Evolutionary conservation across 2,888 invertebrate species (phyloP), one percentile per base, ranked within the genome.

Genomic region (Hofmannophila pseudospretella): DNA sequence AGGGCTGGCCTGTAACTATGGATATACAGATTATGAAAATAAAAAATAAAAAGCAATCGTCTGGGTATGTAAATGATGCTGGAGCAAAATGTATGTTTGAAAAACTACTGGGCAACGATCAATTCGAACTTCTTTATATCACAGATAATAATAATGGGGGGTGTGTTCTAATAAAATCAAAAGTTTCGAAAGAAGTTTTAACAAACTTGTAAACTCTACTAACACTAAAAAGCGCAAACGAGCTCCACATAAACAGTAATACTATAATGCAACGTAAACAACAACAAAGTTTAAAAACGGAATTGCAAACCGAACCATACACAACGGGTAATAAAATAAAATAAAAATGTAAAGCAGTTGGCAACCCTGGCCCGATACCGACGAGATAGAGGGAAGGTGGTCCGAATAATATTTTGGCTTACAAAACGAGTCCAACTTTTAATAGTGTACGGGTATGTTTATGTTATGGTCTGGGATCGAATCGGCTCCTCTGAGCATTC

Each of bases 361-460:
- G 67, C 79, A 86, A 51, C 85, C 85, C 85, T 85, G 57, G 39
- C 43, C 51, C 58, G 66, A 63, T 65, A 59, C 51, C 49, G 50
- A 41, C 49, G 58, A 75, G 78, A 79, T 76, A 80, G 74, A 79
- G 63, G 67, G 67, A 79, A 81, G 85, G 84, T 82, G 72, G 71
- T 67, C 72, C 73, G 82, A 79, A 85, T 84, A 85, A 84, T 86
- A 86, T 85, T 85, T 86, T 78, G 85, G 84, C 82, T 82, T 71
- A 81, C 84, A 76, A 69, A 84, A 85, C 80, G 84, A 81, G 79
- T 80, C 82, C 73, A 86, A 86, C 70, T 86, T 86, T 86, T 85
- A 86, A 86, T 86, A 86, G 85, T 84, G 81, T 80, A 72, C 58
- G 67, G 64, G 67, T 64, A 78, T 86, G 81, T 86, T 86, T 85